Evolutionary conservation across 2,888 invertebrate species (phyloP).

Genomic region (Xestia c-nigrum): DNA sequence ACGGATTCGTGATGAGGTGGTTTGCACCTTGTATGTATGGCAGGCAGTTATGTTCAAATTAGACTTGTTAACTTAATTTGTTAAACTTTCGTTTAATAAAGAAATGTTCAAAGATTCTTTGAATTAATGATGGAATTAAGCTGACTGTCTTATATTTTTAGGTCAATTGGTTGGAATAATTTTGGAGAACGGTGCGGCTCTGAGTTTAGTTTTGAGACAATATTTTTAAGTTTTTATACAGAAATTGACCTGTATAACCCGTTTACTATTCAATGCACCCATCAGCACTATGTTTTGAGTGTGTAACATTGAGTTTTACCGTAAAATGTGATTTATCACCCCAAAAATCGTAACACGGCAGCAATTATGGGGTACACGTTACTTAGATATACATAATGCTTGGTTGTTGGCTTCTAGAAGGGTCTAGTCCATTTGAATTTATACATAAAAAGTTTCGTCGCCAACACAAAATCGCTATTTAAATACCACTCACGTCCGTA

Average conservation of each 20-base stretch:
- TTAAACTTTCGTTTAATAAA: constrained; percentile 49
- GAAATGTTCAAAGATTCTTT: constrained; percentile 40
- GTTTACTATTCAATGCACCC: no score
- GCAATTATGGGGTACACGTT: no score
- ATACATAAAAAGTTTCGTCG: not conserved
- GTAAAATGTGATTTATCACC: no score
- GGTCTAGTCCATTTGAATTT: not conserved
- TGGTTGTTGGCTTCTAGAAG: no score
- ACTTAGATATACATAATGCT: no score
- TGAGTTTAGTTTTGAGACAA: not conserved
- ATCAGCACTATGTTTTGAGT: no score
- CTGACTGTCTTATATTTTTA: constrained; percentile 6
- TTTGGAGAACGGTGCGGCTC: not conserved
- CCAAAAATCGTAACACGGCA: no score
- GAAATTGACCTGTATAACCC: not conserved
- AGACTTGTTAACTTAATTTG: constrained; percentile 54
- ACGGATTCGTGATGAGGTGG: no score
- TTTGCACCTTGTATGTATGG: no score
- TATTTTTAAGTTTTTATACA: not conserved
- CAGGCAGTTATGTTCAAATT: constrained; percentile 57
- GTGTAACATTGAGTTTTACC: no score
- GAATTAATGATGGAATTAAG: constrained; percentile 33
- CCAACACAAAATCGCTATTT: constrained; percentile 20
- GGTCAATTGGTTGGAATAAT: constrained; percentile 15
- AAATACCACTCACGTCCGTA: constrained; percentile 8